Percentiles rank a stretch among this genome's conserved stretches.
Evolutionary conservation across 2,113 vertebrate genomes (phyloP).

Genomic region (Lota lota): DNA sequence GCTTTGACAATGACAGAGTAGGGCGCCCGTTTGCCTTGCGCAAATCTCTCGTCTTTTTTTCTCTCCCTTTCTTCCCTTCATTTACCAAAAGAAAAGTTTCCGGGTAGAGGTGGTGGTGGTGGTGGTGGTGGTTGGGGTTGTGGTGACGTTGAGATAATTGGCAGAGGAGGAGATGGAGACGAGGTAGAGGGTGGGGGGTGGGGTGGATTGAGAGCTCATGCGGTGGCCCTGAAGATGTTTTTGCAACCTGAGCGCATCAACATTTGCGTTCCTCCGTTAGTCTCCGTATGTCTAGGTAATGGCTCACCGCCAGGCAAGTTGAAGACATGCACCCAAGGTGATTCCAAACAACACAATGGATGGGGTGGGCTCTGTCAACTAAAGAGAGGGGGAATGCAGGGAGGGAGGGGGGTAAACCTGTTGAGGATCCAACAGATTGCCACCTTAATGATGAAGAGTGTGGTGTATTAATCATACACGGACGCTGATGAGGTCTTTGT

Average conservation of each 20-base stretch:
- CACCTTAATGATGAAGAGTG: slow-evolving; percentile 71
- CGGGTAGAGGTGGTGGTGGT: slow-evolving; percentile 62
- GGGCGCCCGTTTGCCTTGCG: slow-evolving; percentile 53
- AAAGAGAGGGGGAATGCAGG: too few species aligned
- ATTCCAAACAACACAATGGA: slow-evolving; percentile 68
- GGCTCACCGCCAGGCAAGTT: slow-evolving; percentile 78
- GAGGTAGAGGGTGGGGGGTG: slow-evolving; percentile 31
- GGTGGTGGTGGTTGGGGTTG: slow-evolving; percentile 25
- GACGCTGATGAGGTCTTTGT: slow-evolving; percentile 36
- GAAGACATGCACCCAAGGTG: slow-evolving; percentile 77
- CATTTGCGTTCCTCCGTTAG: slow-evolving; percentile 75
- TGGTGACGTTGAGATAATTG: background rate
- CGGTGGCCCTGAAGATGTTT: slow-evolving; percentile 75
- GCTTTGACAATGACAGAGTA: slow-evolving; percentile 75
- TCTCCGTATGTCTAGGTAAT: slow-evolving; percentile 79
- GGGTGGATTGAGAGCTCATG: slow-evolving; percentile 44
- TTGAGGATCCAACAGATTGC: slow-evolving; percentile 65
- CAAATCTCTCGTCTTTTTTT: slow-evolving; percentile 61
- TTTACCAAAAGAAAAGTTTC: slow-evolving; percentile 72
- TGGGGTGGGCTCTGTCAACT: too few species aligned
- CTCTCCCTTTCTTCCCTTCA: slow-evolving; percentile 55
- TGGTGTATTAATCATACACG: slow-evolving; percentile 57
- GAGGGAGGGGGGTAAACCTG: slow-evolving; percentile 67
- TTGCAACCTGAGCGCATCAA: slow-evolving; percentile 78
- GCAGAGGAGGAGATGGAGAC: background rate